Evolutionary conservation across 2,113 vertebrate species (phyloP), one percentile per base, ranked within the genome.

Genomic region (Ammodytes marinus): DNA sequence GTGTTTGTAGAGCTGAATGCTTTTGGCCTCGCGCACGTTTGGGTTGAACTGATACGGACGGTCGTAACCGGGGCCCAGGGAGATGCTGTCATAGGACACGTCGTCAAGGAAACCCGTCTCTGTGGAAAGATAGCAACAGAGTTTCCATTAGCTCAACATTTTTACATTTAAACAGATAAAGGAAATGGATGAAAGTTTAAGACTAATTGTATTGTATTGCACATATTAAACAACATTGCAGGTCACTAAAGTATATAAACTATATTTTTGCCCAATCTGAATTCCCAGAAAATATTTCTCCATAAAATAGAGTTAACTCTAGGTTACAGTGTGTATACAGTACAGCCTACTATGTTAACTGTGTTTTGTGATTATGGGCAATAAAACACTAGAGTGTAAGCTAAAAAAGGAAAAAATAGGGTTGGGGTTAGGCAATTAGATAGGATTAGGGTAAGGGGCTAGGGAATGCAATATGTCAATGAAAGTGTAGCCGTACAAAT

Each of bases 1-100:
- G 91, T 99, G 98, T 68, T 97, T 97, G 86, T 99, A 99, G 4
- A 99, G 95, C 89, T 96, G 97, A 90, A 99, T 96, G 15, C 95
- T 98, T 86, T 96, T 97, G 0, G 95, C 85, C 88, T 99, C 97
- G 9, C 98, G 93, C 60, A 99, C 92, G 0, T 54, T 70, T 2
- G 96, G 94, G 88, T 99, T 96, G 72, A 99, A 99, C 84, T 99
- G 98, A 93, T 97, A 97, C 0, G 98, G 98, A 0, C 98, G 96
- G 87, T 99, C 98, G 0, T 95, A 99, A 2, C 98, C 98, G 0
- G 98, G 98, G 0, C 98, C 96, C 45, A 98, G 92, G 5, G 95
- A 79, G 0, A 96, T 96, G 82, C 94, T 96, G 88, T 97, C 95
- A 0, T 95, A 97, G 47, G 93, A 92, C 5, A 95, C 87, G 10